Percentiles rank a stretch among this genome's conserved stretches.
Conservation (phyloP, 2,797 vertebrate species). For the Malacoctenus gilli region DNA sequence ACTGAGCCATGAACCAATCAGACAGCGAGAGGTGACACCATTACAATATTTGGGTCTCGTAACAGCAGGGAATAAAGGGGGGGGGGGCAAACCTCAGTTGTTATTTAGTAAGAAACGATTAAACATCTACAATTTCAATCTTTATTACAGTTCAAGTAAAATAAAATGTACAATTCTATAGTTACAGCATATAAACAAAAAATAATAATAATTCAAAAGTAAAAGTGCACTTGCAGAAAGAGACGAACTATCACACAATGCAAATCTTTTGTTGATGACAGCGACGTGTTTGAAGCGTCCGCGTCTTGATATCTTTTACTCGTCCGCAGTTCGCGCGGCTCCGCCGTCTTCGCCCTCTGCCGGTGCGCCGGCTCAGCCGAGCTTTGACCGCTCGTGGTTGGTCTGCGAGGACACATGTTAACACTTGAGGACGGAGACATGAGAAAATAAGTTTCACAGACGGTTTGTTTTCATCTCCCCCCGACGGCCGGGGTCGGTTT, state of each 20-base stretch:
- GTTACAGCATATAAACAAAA: conserved; percentile 79
- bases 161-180: conserved; percentile 80
- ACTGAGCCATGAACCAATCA: conserved; percentile 22
- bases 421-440: conserved; percentile 23
- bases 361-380: conserved; percentile 32
- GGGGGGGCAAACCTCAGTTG: conserved; percentile 59
- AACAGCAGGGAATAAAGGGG: conserved; percentile 15
- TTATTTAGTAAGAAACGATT: conserved; percentile 73
- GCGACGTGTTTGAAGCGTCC: conserved; percentile 34
- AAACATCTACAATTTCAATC: conserved; percentile 73
- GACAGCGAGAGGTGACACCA: conserved; percentile 6
- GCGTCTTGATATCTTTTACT: conserved; percentile 35
- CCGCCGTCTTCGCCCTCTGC: neutral
- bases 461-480: conserved; percentile 42
- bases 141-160: conserved; percentile 79
- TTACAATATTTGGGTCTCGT: neutral
- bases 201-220: conserved; percentile 58
- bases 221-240: conserved; percentile 86
- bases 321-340: conserved; percentile 21
- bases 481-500: conserved; percentile 13
- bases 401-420: conserved; percentile 29
- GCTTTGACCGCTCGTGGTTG: conserved; percentile 31
- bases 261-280: conserved; percentile 45
- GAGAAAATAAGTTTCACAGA: conserved; percentile 22
- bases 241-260: conserved; percentile 51